Percentiles rank a stretch among this genome's conserved stretches.
These are phyloP conservation scores for Corvus hawaiiensis DNA, from an alignment of 2,113 vertebrate genomes.

Conservation along the genomic window DNA sequence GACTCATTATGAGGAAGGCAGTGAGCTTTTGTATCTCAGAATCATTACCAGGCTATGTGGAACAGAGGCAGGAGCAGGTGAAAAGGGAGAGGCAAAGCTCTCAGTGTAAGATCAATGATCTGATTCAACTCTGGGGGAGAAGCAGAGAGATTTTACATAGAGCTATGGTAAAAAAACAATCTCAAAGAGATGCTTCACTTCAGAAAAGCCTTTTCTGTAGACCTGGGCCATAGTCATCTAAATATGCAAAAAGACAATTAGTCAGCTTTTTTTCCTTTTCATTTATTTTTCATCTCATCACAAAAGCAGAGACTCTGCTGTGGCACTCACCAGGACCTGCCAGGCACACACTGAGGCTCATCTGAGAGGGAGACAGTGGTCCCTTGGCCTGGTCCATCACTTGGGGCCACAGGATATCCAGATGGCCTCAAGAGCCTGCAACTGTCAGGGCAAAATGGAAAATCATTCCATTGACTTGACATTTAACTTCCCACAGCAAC, in stretches of 20 bases:
- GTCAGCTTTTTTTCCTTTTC: neutral
- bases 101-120: neutral
- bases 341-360: neutral
- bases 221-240: neutral
- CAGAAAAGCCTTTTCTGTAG: neutral
- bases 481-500: neutral
- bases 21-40: neutral
- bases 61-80: neutral
- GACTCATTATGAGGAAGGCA: neutral
- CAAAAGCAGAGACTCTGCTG: neutral
- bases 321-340: neutral
- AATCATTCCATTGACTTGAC: neutral
- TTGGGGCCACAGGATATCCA: neutral
- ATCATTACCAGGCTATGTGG: neutral
- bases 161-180: neutral
- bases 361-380: neutral
- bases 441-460: neutral
- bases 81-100: neutral
- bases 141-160: neutral
- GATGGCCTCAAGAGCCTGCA: neutral
- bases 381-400: neutral
- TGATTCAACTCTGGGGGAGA: neutral
- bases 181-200: neutral
- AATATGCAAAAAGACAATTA: neutral
- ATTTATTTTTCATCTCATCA: neutral